Evolutionary conservation across 2,113 vertebrate species (phyloP).

Genomic region (Perccottus glenii): DNA sequence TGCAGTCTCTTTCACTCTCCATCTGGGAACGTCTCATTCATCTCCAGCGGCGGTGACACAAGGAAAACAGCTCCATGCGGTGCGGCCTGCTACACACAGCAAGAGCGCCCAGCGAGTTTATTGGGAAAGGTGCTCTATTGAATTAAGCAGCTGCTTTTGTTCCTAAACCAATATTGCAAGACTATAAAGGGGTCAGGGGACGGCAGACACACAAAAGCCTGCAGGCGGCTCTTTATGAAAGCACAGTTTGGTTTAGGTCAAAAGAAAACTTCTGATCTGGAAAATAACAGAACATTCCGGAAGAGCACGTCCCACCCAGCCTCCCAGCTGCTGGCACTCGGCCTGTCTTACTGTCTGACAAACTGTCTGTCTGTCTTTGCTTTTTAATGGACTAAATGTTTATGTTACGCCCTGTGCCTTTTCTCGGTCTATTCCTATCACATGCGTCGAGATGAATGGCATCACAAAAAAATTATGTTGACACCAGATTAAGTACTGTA

Average conservation of each 20-base stretch:
- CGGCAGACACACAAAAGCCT: constrained; percentile 67
- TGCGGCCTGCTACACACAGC: constrained; percentile 50
- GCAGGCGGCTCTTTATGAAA: constrained; percentile 67
- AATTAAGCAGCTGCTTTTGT: constrained; percentile 67
- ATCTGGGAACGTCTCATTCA: constrained; percentile 50
- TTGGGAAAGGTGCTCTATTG: constrained; percentile 68
- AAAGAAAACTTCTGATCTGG: constrained; percentile 81
- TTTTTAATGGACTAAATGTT: neutral
- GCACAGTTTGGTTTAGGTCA: constrained; percentile 78
- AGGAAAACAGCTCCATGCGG: constrained; percentile 60
- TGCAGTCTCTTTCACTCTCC: constrained; percentile 17
- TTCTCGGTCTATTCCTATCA: no score
- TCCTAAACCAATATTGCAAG: constrained; percentile 64
- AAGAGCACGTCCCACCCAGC: constrained; percentile 62
- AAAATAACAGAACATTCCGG: constrained; percentile 80
- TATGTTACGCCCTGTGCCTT: neutral
- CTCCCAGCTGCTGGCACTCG: constrained; percentile 65
- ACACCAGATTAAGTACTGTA: no score
- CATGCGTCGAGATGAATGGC: no score
- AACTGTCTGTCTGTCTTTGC: constrained; percentile 22
- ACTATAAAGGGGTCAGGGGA: constrained; percentile 64
- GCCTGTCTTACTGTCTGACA: constrained; percentile 24
- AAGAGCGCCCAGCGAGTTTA: constrained; percentile 46
- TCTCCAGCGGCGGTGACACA: constrained; percentile 56
- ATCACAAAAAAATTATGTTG: no score